Percentiles rank a stretch among this genome's conserved stretches.
Conservation (phyloP, 30 jellyfish, hydroid and myxozoan species). For the Clytia hemisphaerica region DNA sequence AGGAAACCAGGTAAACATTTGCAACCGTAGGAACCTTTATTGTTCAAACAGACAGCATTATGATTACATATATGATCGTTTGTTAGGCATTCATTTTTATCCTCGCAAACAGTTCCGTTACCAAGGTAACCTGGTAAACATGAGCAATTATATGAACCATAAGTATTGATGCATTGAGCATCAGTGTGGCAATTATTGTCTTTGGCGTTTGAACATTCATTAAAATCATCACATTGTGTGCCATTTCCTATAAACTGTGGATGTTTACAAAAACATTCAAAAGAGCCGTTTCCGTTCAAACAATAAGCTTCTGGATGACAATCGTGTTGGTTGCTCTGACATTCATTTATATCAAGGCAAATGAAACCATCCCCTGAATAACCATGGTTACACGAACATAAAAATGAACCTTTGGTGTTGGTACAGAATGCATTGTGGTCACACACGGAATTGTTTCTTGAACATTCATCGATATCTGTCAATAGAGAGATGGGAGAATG, state of each 20-base stretch:
- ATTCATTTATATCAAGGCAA: constrained; percentile 47
- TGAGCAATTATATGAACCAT: constrained; percentile 30
- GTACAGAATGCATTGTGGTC: constrained; percentile 28
- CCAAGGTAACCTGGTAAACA: constrained; percentile 42
- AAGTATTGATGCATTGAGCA: constrained; percentile 26
- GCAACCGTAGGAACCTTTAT: constrained; percentile 20
- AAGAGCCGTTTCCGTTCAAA: background rate
- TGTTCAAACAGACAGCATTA: constrained; percentile 28
- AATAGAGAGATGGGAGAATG: too few species aligned
- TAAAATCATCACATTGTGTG: constrained; percentile 26
- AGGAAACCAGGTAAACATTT: background rate
- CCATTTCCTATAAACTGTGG: too few species aligned
- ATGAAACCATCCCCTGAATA: constrained; percentile 56
- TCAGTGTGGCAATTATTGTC: constrained; percentile 13
- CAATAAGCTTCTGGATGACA: constrained; percentile 31
- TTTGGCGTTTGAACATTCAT: constrained; percentile 33
- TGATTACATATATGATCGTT: constrained; percentile 15
- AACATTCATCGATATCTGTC: constrained; percentile 39
- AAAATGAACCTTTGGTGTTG: constrained; percentile 38
- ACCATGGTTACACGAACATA: constrained; percentile 32
- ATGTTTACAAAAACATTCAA: too few species aligned
- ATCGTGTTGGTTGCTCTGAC: background rate
- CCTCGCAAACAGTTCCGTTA: constrained; percentile 23
- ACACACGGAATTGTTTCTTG: background rate
- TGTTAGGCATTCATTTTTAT: constrained; percentile 24